Conservation (phyloP, 2,113 vertebrate species). For the Plecotus auritus region DNA sequence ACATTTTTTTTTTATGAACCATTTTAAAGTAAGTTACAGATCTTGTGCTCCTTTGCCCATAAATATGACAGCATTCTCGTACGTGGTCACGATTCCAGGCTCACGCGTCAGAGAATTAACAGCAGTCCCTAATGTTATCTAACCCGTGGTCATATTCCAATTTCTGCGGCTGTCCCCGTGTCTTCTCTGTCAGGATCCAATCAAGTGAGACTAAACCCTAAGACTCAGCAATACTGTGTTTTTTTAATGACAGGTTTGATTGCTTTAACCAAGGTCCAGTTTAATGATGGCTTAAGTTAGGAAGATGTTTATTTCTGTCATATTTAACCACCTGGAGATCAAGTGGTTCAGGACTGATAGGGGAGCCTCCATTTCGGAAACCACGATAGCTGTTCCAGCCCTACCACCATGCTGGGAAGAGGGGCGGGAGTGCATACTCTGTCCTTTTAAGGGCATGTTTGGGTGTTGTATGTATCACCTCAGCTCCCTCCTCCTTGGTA, state of each 20-base stretch:
- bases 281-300: neutral
- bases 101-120: neutral
- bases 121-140: neutral
- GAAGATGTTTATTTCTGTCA: neutral
- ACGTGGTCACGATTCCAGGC: neutral
- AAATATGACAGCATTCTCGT: neutral
- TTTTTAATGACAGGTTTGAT: neutral
- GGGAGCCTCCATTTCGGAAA: neutral
- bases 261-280: neutral
- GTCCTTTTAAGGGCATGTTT: neutral
- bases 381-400: neutral
- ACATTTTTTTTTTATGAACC: neutral
- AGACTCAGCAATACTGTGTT: neutral
- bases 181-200: neutral
- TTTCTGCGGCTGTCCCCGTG: neutral
- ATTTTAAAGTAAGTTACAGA: neutral
- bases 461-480: neutral
- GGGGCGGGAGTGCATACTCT: too few relatives aligned
- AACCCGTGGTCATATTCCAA: neutral
- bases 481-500: neutral
- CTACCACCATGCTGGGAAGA: neutral
- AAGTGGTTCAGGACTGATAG: neutral
- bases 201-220: neutral
- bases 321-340: neutral
- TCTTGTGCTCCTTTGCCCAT: neutral